Percentiles rank a stretch among this genome's conserved stretches.
These are phyloP conservation scores for Anadara kagoshimensis DNA, from an alignment of 1,140 invertebrate species.

Conservation along the genomic window DNA sequence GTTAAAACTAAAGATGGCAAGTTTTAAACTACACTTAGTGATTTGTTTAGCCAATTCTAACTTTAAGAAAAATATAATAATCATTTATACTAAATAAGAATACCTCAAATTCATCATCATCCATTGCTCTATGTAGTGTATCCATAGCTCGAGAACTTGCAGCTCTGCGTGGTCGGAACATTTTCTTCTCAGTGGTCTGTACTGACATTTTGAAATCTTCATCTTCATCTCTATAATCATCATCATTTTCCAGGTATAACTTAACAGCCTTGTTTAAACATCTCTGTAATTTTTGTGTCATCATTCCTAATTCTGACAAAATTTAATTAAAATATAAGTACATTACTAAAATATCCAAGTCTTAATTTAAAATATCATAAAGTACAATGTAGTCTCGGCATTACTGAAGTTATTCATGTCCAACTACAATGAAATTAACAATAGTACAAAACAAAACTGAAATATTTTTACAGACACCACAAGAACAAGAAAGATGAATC, in stretches of 20 bases:
- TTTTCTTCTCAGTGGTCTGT: conserved; percentile 12
- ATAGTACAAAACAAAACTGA: no score
- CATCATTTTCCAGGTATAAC: conserved; percentile 19
- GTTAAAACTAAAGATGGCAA: no score
- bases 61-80: no score
- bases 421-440: no score
- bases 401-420: no score
- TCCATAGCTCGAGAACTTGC: conserved; percentile 36
- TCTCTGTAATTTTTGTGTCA: conserved; percentile 30
- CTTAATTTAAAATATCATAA: no score
- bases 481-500: no score
- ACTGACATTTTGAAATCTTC: conserved; percentile 30
- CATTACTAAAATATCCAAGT: not conserved
- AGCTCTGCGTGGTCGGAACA: conserved; percentile 30
- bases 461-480: no score
- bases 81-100: no score
- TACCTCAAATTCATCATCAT: conserved; percentile 40
- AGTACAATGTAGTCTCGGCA: no score
- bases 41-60: no score
- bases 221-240: conserved; percentile 22
- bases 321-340: conserved; percentile 6
- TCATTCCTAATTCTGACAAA: conserved; percentile 32
- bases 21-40: no score
- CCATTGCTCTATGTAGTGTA: conserved; percentile 31
- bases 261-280: conserved; percentile 25